phyloP scores from a whole-genome alignment of 2,113 vertebrate genomes.

The Thamnophis sirtalis region DNA sequence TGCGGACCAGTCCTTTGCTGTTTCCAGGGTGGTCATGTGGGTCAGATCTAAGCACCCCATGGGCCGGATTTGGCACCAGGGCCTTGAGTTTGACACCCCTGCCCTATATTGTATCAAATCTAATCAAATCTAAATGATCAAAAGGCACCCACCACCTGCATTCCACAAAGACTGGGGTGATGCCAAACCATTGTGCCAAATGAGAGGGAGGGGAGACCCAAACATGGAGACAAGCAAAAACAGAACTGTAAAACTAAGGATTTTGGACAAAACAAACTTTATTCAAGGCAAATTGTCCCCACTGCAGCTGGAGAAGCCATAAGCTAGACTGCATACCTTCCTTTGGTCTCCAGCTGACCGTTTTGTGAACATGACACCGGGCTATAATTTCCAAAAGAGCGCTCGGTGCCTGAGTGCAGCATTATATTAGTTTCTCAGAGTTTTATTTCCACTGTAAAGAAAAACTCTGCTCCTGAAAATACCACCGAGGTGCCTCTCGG shows the following conservation, averaged over 20 bases:
- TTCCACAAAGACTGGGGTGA: not conserved
- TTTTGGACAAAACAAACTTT: not conserved
- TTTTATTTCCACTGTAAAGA: constrained; percentile 8
- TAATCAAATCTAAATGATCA: not conserved
- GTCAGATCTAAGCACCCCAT: too few relatives aligned
- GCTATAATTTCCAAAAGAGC: constrained; percentile 5
- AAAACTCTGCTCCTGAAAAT: not conserved
- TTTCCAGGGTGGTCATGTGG: too few relatives aligned
- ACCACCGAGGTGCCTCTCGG: not conserved
- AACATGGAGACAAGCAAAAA: rapidly evolving
- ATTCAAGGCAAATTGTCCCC: not conserved
- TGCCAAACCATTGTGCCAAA: not conserved
- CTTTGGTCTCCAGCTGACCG: not conserved
- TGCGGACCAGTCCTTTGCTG: too few relatives aligned
- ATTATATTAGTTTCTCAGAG: not conserved
- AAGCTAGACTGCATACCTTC: not conserved
- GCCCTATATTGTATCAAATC: not conserved
- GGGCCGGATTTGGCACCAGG: too few relatives aligned
- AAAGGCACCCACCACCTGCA: not conserved
- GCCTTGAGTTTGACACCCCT: too few relatives aligned
- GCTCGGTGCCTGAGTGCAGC: not conserved
- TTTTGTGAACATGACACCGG: not conserved
- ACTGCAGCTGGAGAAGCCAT: not conserved
- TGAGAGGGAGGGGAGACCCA: rapidly evolving
- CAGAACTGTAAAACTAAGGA: not conserved